Base-by-base conservation (phyloP, 2,113 vertebrate species). In the Heloderma charlesbogerti region DNA sequence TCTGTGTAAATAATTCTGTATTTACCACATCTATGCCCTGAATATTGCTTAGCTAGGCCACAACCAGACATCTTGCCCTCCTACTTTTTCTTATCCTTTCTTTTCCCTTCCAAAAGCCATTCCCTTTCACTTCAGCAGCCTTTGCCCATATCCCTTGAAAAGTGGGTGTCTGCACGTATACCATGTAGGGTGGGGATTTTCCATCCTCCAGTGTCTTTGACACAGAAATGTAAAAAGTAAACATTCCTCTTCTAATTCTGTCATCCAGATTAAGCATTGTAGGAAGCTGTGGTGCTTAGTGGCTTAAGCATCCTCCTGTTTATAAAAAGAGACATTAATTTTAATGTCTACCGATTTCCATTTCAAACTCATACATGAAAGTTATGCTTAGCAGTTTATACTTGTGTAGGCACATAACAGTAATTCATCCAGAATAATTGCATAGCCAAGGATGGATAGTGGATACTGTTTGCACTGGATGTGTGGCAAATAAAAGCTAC, bases 251-350 rank as follows among this genome's bases (percentile, higher is more conserved):
- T 72, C 31, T 72, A n/a, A 72, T 12, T n/a, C 71, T 10, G 6
- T 29, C 0, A 6, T 18, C n/a, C 87, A 89, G 13, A 45, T 13
- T 67, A 43, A 90, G 43, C 77, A 91, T 40, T 74, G 27, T 15
- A 13, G 72, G 67, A 74, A 94, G 75, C 78, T 83, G 22, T 71
- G 37, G 43, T 77, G 40, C 75, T 91, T 79, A 43, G 20, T n/a
- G 29, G 22, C 18, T 78, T 93, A 92, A 90, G 91, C 20, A 91
- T 78, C 75, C 43, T 91, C 92, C 91, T 95, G 92, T 94, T 88
- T 86, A 94, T 88, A 92, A 88, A 94, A 94, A 96, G 93, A 92
- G 34, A 51, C 48, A 51, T 51, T 85, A 69, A 69, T 72, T n/a
- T 54, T 69, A 86, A 75, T 16, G 48, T 13, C 88, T 85, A 90